A percentile compares a stretch with the other conserved stretches of the same genome.
Conservation (phyloP, 2,797 vertebrate species). For the Aplochiton taeniatus region DNA sequence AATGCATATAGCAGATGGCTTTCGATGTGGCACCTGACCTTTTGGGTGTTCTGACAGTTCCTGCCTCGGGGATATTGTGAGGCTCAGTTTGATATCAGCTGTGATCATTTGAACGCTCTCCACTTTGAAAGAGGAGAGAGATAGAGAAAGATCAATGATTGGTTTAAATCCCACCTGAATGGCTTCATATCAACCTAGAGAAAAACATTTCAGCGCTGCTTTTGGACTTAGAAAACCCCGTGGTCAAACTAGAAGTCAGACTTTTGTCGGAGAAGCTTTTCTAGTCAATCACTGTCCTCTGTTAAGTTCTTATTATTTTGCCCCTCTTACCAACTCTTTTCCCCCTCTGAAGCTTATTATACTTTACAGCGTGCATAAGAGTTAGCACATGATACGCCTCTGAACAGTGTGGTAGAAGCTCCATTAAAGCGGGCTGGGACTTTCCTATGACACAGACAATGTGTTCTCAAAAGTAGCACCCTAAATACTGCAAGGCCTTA, state of each 20-base stretch:
- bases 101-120: slow-evolving; percentile 43
- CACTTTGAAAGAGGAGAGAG: slow-evolving; percentile 31
- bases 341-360: too few species aligned
- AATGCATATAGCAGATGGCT: slow-evolving; percentile 17
- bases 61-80: slow-evolving; percentile 18
- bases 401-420: background rate
- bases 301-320: too few species aligned
- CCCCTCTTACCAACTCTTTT: slow-evolving; percentile 1
- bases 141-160: slow-evolving; percentile 36
- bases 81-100: slow-evolving; percentile 36
- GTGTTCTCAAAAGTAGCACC: slow-evolving; percentile 25
- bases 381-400: background rate
- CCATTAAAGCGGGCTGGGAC: slow-evolving; percentile 11
- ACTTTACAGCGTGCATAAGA: too few species aligned
- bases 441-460: slow-evolving; percentile 34
- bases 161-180: slow-evolving; percentile 8
- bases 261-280: too few species aligned
- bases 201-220: slow-evolving; percentile 24
- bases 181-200: slow-evolving; percentile 7
- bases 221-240: slow-evolving; percentile 35
- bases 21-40: slow-evolving; percentile 50
- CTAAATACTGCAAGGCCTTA: slow-evolving; percentile 68
- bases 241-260: slow-evolving; percentile 47
- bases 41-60: slow-evolving; percentile 31
- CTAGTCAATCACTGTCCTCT: too few species aligned